These are phyloP conservation scores for Cylindroiulus punctatus DNA, from an alignment of 2,888 invertebrate species.

Conservation along the genomic window DNA sequence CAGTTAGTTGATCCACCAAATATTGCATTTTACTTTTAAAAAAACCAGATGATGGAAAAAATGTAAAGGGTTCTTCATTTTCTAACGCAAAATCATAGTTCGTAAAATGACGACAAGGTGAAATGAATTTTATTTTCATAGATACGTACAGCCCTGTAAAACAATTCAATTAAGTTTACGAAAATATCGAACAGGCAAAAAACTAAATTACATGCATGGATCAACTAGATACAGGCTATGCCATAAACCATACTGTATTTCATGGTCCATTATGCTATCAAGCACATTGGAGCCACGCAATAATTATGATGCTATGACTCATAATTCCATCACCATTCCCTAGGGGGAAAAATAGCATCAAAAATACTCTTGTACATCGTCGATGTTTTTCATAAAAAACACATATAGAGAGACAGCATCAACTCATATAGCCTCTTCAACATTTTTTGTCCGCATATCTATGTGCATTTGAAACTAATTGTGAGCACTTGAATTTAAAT, in stretches of 20 bases:
- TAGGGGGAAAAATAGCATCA: background rate
- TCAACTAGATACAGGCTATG: background rate
- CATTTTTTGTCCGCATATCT: background rate
- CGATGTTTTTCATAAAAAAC: no score
- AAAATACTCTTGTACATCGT: background rate
- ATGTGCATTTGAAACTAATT: slow-evolving; percentile 1
- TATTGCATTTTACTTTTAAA: no score
- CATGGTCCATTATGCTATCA: background rate
- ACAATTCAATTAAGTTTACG: background rate
- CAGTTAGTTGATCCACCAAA: no score
- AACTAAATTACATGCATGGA: background rate
- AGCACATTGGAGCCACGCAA: background rate
- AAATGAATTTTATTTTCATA: background rate
- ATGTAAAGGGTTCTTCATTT: no score
- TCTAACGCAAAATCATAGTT: background rate
- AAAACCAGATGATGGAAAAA: background rate
- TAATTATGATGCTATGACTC: background rate
- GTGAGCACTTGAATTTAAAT: background rate
- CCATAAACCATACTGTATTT: background rate
- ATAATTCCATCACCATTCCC: background rate
- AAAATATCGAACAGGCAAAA: background rate
- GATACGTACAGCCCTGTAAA: background rate
- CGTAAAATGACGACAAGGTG: background rate
- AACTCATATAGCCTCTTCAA: background rate
- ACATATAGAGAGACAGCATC: no score